Evolutionary conservation across 2,797 vertebrate species (phyloP), one percentile per base, ranked within the genome.

Genomic region (Coluber constrictor): DNA sequence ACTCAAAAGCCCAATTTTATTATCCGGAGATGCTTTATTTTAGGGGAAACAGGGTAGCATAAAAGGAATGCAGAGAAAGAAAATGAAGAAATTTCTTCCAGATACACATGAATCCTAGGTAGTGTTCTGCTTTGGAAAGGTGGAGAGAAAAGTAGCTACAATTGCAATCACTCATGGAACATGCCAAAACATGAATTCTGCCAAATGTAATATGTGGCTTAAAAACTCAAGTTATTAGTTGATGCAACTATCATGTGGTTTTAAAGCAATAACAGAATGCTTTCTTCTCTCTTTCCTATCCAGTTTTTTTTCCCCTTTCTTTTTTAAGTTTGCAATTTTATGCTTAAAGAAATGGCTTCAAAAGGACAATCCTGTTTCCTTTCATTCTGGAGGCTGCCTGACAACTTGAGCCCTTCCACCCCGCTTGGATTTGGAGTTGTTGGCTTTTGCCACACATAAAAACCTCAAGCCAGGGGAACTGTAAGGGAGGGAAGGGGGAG

Each of bases 71-170:
- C 89, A 90, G 79, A 70, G 51, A 2, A 54, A 93, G 95, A 96
- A 93, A 93, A 96, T 95, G 88, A n/a, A 43, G 10, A 94, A 89
- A 29, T 92, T 95, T 90, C 95, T 97, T 97, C 96, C 97, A 97
- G 96, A 93, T 93, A 95, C 91, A 92, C 92, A 37, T 95, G 96
- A 97, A 94, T 95, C 96, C 96, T 94, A 94, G 91, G 96, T 97
- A 97, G 95, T 94, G 87, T 86, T 87, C 93, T 95, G 95, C 95
- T 97, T 94, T 92, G 92, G 90, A 60, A 94, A 94, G 94, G 93
- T 94, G 29, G 29, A 61, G 51, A 63, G 27, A 27, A 29, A 93
- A 94, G 94, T 92, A 86, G 95, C 96, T 96, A 96, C 95, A 95
- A 96, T 97, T 96, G 96, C 97, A 94, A 94, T 93, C 90, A 95